A percentile compares a stretch with the other conserved stretches of the same genome.
Conservation (phyloP, 2,113 vertebrate genomes). For the Pachypanchax playfairii region DNA sequence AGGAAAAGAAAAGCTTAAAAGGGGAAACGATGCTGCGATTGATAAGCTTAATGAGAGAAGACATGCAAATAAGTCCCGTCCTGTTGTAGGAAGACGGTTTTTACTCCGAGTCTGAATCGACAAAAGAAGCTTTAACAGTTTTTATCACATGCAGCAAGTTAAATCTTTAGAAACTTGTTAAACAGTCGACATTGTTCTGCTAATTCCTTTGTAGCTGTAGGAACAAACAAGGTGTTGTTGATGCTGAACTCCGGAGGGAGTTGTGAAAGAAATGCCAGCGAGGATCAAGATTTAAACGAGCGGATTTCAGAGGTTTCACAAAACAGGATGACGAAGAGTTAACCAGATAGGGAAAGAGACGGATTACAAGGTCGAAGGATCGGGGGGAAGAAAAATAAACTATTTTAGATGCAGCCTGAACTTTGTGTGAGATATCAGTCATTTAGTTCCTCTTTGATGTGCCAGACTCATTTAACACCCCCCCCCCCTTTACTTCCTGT, state of each 20-base stretch:
- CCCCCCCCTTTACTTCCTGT: not conserved
- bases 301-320: slow-evolving; percentile 49
- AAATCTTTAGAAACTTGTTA: slow-evolving; percentile 29
- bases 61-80: slow-evolving; percentile 34
- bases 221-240: slow-evolving; percentile 35
- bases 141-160: slow-evolving; percentile 16
- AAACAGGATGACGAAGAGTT: slow-evolving; percentile 32
- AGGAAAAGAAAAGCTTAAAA: slow-evolving; percentile 20
- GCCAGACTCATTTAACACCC: slow-evolving; percentile 12
- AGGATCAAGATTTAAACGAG: slow-evolving; percentile 41
- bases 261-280: slow-evolving; percentile 52
- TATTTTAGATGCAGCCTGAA: slow-evolving; percentile 28
- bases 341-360: slow-evolving; percentile 11
- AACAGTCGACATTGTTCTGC: slow-evolving; percentile 39
- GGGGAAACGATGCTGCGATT: not conserved
- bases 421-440: slow-evolving; percentile 13
- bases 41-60: slow-evolving; percentile 15
- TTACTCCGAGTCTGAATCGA: not conserved
- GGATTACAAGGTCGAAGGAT: slow-evolving; percentile 45
- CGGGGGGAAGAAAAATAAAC: not conserved
- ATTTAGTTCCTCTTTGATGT: slow-evolving; percentile 32
- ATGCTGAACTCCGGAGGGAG: slow-evolving; percentile 5
- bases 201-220: slow-evolving; percentile 13
- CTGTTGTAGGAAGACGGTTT: slow-evolving; percentile 2
- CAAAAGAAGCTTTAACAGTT: slow-evolving; percentile 7